Evolutionary conservation across 1,140 invertebrate genomes (phyloP), one percentile per base, ranked within the genome.

Genomic region (Tetramorium alpestre): DNA sequence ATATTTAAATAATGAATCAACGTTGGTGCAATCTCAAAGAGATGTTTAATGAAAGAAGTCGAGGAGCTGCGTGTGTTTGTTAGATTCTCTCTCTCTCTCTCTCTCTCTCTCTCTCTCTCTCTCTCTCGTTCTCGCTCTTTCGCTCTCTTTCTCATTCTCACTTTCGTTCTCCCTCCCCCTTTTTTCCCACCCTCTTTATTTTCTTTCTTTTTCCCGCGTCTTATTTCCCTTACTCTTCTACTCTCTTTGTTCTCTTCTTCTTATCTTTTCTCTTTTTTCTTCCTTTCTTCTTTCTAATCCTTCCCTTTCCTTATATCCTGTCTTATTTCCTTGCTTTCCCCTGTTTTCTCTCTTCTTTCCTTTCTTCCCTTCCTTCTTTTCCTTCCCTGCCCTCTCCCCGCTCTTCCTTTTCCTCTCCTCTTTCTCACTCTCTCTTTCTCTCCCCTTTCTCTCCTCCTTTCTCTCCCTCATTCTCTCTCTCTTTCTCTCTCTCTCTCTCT

Each of bases 1-100:
- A 64, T 28, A 49, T 72, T 54, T 38, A 73, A 56, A 25, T 1
- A 38, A 41, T 75, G 25, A 75, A 22, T 41, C 3, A n/a, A 6
- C 70, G 33, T 69, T 81, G 77, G 47, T 28, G 77, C 77, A 70
- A 81, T 1, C 47, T 70, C 4, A 54, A 80, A 60, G 11, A 80
- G 13, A 51, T 60, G 11, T 47, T 16, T 16, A 65, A 4, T n/a
- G 47, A 85, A 65, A 86, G 22, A 89, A 72, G 38, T 41, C 18
- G 41, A 87, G 80, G 64, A 54, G 41, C 44, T 64, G 80, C 77
- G 81, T 90, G 89, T 90, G 78, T 90, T 88, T 33, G 3, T 33
- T 88, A 72, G 38, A 22, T 25, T 72, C 51, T 82, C 51, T 38
- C 22, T 65, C 33, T 47, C 65, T 41, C 6, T 22, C 28, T 16